A percentile compares a stretch with the other conserved stretches of the same genome.
Evolutionary conservation across 2,888 invertebrate species (phyloP).

Genomic region (Apomyelois bistriatella): DNA sequence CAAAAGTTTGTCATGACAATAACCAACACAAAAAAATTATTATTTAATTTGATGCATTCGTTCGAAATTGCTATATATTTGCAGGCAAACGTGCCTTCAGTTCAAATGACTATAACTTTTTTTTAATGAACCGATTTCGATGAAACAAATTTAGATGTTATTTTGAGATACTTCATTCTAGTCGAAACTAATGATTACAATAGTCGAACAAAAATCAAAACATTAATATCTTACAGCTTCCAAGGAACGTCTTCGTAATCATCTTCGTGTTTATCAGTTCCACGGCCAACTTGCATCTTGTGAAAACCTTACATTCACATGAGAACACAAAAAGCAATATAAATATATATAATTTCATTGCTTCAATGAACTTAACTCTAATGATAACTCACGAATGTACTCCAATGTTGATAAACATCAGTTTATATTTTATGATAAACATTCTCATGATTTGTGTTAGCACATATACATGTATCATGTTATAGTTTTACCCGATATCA

Average conservation of each 20-base stretch:
- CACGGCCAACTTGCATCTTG: constrained; percentile 58
- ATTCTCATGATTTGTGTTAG: not conserved
- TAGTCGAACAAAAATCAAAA: not conserved
- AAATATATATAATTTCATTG: not conserved
- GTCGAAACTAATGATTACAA: too few relatives aligned
- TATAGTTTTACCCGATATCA: not conserved
- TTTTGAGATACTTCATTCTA: too few relatives aligned
- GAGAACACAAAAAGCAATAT: constrained; percentile 11
- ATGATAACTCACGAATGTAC: not conserved
- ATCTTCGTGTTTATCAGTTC: constrained; percentile 51
- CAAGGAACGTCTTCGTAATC: constrained; percentile 53
- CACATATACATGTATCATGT: not conserved
- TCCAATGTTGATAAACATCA: not conserved
- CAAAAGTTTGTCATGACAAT: too few relatives aligned
- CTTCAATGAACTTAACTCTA: not conserved
- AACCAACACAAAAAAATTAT: too few relatives aligned
- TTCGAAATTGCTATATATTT: too few relatives aligned
- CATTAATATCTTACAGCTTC: constrained; percentile 54
- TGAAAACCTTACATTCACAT: constrained; percentile 37
- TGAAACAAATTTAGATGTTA: too few relatives aligned
- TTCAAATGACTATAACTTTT: too few relatives aligned
- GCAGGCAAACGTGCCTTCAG: too few relatives aligned
- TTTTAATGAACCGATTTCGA: too few relatives aligned
- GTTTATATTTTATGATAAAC: not conserved
- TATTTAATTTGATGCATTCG: too few relatives aligned